These are phyloP conservation scores for Blastobasis adustella DNA, from an alignment of 2,888 invertebrate species.

Conservation along the genomic window DNA sequence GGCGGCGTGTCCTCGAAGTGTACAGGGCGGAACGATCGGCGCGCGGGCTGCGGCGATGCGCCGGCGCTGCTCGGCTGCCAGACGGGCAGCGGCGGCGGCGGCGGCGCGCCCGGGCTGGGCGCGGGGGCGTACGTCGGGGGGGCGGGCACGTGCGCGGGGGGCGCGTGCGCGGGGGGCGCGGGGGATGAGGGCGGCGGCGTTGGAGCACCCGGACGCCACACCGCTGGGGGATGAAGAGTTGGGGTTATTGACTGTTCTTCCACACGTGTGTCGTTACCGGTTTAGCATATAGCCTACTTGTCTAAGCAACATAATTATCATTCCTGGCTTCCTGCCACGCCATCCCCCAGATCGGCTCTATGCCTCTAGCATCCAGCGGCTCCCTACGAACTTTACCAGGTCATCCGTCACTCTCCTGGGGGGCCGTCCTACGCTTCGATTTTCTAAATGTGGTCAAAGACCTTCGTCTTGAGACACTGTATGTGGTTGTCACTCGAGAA, in stretches of 20 bases:
- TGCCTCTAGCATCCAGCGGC: too few species aligned
- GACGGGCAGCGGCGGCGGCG: slow-evolving; percentile 79
- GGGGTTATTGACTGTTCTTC: neutral
- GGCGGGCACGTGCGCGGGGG: slow-evolving; percentile 26
- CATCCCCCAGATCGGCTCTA: too few species aligned
- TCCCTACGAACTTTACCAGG: too few species aligned
- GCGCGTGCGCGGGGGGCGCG: slow-evolving; percentile 18
- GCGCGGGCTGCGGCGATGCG: slow-evolving; percentile 82
- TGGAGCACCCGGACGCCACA: slow-evolving; percentile 65
- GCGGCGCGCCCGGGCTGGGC: slow-evolving; percentile 63
- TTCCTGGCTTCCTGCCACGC: too few species aligned
- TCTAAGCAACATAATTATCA: too few species aligned
- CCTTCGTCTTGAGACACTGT: too few species aligned
- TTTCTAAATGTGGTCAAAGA: too few species aligned
- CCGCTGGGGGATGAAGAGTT: slow-evolving; percentile 31
- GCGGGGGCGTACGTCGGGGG: slow-evolving; percentile 19
- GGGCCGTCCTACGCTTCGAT: too few species aligned
- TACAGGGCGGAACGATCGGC: slow-evolving; percentile 88
- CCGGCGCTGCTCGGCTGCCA: slow-evolving; percentile 86
- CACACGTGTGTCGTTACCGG: too few species aligned
- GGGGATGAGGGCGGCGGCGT: slow-evolving; percentile 36
- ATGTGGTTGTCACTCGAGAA: too few species aligned
- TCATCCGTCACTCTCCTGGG: too few species aligned
- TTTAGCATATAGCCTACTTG: too few species aligned
- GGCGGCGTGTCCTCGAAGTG: slow-evolving; percentile 70